These are phyloP conservation scores for Grus americana DNA, from an alignment of 2,113 vertebrate genomes.

Conservation along the genomic window DNA sequence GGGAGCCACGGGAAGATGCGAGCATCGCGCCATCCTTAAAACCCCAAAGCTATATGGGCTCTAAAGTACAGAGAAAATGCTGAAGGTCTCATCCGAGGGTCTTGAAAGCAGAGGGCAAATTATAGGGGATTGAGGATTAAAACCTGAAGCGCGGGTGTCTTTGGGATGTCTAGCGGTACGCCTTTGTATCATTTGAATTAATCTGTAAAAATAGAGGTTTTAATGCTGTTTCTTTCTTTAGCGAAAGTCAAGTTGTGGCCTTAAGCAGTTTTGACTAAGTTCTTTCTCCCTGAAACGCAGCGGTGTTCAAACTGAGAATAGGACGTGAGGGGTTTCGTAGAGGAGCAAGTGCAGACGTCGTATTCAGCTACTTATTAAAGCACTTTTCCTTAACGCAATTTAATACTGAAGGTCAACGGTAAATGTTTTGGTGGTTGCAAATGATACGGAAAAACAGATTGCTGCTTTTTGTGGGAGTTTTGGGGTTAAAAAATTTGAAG, in stretches of 20 bases:
- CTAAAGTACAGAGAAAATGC: accelerated
- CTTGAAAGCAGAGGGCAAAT: not conserved
- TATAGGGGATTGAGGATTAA: not conserved
- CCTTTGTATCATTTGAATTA: not conserved
- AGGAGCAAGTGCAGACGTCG: not conserved
- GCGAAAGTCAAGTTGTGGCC: not conserved
- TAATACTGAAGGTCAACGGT: not conserved
- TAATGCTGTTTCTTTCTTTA: not conserved
- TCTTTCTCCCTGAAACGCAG: not conserved
- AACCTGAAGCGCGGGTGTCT: accelerated
- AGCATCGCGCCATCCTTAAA: not conserved
- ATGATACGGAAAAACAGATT: not conserved
- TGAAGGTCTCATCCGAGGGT: not conserved
- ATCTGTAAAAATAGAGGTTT: not conserved
- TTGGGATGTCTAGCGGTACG: not conserved
- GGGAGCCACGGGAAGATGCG: accelerated
- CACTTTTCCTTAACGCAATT: not conserved
- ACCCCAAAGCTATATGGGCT: not conserved
- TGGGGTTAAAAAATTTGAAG: not conserved
- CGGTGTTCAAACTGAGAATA: not conserved
- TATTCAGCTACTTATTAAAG: not conserved
- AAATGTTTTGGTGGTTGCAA: not conserved
- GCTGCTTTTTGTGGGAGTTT: not conserved
- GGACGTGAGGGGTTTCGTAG: not conserved
- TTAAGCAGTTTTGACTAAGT: not conserved